phyloP scores from a whole-genome alignment of 23 tunicate species.

The Phallusia fumigata region DNA sequence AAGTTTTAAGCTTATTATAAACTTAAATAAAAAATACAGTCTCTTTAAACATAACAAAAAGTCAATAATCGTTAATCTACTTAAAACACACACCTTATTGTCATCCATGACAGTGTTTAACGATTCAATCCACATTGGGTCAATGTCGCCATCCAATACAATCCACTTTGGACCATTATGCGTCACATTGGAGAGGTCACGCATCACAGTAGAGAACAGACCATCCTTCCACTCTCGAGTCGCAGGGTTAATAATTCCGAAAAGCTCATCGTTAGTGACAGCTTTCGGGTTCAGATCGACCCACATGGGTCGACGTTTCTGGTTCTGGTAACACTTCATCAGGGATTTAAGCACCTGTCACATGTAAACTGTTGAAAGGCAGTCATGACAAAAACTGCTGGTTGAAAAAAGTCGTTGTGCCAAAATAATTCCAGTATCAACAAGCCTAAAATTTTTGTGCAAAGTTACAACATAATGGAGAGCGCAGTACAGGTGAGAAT shows the following conservation, averaged over 20 bases:
- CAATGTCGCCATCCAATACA: slow-evolving; percentile 97
- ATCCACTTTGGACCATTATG: slow-evolving; percentile 99
- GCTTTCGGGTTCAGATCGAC: slow-evolving; percentile 97
- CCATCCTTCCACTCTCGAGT: slow-evolving; percentile 99
- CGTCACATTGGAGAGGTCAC: slow-evolving; percentile 84
- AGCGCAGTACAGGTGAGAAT: too few relatives aligned
- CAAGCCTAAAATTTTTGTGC: too few relatives aligned
- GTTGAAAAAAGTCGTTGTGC: too few relatives aligned
- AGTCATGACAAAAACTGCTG: too few relatives aligned
- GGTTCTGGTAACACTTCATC: slow-evolving; percentile 82
- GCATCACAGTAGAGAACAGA: slow-evolving; percentile 89
- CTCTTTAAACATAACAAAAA: too few relatives aligned
- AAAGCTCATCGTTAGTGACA: slow-evolving; percentile 96
- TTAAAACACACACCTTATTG: slow-evolving; percentile 69
- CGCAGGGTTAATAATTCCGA: slow-evolving; percentile 98
- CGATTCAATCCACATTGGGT: too few relatives aligned
- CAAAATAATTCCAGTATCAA: too few relatives aligned
- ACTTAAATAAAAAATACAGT: too few relatives aligned
- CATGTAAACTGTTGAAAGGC: too few relatives aligned
- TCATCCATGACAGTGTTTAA: slow-evolving; percentile 99
- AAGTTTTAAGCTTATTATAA: too few relatives aligned
- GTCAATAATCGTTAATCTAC: too few relatives aligned
- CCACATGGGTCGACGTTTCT: slow-evolving; percentile 90
- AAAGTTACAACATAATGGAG: too few relatives aligned
- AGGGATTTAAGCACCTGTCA: slow-evolving; percentile 84